Conservation (phyloP, 2,113 vertebrate species). For the Sapayoa aenigma region DNA sequence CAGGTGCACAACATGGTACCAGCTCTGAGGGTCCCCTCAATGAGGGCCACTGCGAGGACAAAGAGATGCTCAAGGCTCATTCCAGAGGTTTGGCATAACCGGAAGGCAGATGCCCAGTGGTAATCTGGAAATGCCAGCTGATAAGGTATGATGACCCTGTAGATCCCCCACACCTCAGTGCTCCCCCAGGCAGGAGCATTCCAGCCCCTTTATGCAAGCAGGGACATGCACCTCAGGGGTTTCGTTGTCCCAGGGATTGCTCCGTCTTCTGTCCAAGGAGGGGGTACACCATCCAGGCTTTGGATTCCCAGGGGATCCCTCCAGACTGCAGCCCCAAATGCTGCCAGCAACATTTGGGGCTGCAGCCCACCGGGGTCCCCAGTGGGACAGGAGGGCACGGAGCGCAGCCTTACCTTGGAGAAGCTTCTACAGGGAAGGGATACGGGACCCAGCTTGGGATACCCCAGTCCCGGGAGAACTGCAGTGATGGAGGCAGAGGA, state of each 20-base stretch:
- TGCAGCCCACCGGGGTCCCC: background rate
- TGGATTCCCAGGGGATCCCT: background rate
- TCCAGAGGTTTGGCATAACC: background rate
- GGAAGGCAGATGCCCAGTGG: background rate
- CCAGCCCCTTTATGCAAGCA: background rate
- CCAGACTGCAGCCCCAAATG: background rate
- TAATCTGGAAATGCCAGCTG: background rate
- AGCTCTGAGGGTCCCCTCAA: background rate
- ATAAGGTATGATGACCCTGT: background rate
- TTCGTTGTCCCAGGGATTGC: background rate
- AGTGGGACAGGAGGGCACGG: background rate
- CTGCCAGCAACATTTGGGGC: rapidly evolving
- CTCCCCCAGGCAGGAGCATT: background rate
- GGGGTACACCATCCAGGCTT: background rate
- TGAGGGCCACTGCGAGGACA: background rate
- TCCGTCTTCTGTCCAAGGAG: background rate
- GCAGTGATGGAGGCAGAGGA: background rate
- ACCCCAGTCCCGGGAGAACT: background rate
- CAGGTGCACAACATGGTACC: background rate
- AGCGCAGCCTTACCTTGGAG: conserved; percentile 55
- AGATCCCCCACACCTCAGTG: background rate
- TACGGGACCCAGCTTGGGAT: background rate
- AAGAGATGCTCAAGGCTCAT: background rate
- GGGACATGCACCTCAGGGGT: background rate
- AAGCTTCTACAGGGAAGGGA: background rate